Percentiles rank a stretch among this genome's conserved stretches.
Conservation (phyloP, 2,797 vertebrate species). For the Epinephelus malabaricus region DNA sequence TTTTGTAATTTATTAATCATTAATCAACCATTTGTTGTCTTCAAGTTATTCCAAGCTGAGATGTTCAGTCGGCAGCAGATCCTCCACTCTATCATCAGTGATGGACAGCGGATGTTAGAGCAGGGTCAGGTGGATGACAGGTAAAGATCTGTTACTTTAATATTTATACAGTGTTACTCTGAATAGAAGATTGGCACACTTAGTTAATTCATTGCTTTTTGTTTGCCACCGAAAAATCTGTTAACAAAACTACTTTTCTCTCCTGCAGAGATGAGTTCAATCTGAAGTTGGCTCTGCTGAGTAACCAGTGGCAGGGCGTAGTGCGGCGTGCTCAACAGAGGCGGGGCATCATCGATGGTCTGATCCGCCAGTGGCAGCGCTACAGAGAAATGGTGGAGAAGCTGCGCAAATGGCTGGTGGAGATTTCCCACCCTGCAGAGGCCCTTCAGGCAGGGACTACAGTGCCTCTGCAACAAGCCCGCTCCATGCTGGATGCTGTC, state of each 20-base stretch:
- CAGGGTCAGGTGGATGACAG: slow-evolving; percentile 98
- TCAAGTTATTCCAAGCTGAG: slow-evolving; percentile 96
- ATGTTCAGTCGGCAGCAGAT: slow-evolving; percentile 99
- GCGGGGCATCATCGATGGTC: slow-evolving; percentile 95
- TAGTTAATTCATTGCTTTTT: not conserved
- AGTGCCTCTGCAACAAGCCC: slow-evolving; percentile 91
- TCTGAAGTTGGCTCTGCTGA: slow-evolving; percentile 93
- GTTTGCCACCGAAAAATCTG: not conserved
- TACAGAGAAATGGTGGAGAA: slow-evolving; percentile 94
- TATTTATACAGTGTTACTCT: not conserved
- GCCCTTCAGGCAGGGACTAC: slow-evolving; percentile 82
- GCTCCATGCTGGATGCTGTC: slow-evolving; percentile 91
- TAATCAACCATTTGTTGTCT: slow-evolving; percentile 44
- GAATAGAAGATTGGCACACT: not conserved
- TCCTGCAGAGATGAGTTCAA: slow-evolving; percentile 93
- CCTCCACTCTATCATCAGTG: slow-evolving; percentile 95
- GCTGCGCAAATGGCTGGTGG: slow-evolving; percentile 91
- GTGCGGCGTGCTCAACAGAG: slow-evolving; percentile 96
- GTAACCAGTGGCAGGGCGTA: slow-evolving; percentile 98
- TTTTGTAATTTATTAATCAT: not conserved
- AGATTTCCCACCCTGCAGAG: slow-evolving; percentile 86
- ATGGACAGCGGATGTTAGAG: slow-evolving; percentile 95
- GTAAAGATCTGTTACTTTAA: slow-evolving; percentile 75
- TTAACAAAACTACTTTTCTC: not conserved
- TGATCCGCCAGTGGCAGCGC: slow-evolving; percentile 96